A percentile compares a stretch with the other conserved stretches of the same genome.
phyloP scores from a whole-genome alignment of 2,888 invertebrate species.

The Dasysyrphus tricinctus region DNA sequence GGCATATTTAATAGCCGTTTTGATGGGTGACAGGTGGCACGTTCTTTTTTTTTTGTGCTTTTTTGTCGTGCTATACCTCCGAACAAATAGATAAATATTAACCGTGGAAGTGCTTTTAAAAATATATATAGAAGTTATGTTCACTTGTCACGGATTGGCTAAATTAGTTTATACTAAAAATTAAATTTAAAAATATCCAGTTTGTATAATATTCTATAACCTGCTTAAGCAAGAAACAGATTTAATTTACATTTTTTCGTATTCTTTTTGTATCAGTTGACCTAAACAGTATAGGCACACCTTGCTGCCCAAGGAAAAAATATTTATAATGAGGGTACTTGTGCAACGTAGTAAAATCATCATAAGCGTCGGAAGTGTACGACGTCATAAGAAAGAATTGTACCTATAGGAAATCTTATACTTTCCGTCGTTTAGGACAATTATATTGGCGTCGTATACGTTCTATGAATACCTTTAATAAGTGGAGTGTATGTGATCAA shows the following conservation, averaged over 20 bases:
- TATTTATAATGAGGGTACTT: neutral
- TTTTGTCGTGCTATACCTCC: neutral
- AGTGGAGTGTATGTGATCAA: no score
- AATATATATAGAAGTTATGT: slow-evolving; percentile 3
- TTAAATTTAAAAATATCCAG: neutral
- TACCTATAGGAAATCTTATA: no score
- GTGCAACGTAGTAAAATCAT: no score
- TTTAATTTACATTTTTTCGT: neutral
- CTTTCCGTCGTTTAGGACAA: no score
- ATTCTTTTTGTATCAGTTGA: neutral
- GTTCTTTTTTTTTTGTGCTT: neutral
- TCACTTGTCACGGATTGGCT: slow-evolving; percentile 17
- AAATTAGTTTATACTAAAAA: slow-evolving; percentile 10
- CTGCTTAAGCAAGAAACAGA: slow-evolving; percentile 4
- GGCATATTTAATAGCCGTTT: slow-evolving; percentile 29
- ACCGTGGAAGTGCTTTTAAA: slow-evolving; percentile 1
- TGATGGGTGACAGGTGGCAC: slow-evolving; percentile 36
- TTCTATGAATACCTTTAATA: no score
- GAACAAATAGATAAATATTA: neutral
- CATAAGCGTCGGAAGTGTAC: no score
- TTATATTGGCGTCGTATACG: no score
- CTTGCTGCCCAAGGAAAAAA: neutral
- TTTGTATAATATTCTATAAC: neutral
- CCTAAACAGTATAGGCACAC: neutral
- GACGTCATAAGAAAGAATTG: no score